phyloP scores from a whole-genome alignment of 2,888 invertebrate genomes.

The Nudaria mundana region DNA sequence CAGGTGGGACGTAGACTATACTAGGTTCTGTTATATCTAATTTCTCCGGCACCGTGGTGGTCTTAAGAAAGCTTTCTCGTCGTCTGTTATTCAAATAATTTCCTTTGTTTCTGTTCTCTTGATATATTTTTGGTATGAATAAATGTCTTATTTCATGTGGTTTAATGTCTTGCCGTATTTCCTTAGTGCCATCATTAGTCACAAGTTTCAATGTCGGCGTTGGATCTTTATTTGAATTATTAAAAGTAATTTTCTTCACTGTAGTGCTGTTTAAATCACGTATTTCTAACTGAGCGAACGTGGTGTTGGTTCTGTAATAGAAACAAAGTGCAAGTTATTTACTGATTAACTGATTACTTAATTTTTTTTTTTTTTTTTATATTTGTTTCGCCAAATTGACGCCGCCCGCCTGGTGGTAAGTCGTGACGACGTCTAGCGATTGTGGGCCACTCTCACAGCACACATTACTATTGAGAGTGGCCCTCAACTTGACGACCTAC shows the following conservation, averaged over 20 bases:
- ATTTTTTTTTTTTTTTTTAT: too few species aligned
- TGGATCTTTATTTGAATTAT: constrained; percentile 64
- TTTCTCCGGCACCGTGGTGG: constrained; percentile 44
- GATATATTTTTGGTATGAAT: constrained; percentile 64
- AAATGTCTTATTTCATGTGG: constrained; percentile 71
- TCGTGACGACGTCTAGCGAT: too few species aligned
- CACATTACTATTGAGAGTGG: too few species aligned
- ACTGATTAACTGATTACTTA: too few species aligned
- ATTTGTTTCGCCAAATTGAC: too few species aligned
- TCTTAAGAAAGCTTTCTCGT: constrained; percentile 51
- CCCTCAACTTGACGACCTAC: too few species aligned
- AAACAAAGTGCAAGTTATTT: too few species aligned
- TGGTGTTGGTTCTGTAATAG: constrained; percentile 69
- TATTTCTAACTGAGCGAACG: constrained; percentile 72
- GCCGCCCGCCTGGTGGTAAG: too few species aligned
- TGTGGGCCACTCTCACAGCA: too few species aligned
- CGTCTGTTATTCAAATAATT: constrained; percentile 67
- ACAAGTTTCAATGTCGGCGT: constrained; percentile 56
- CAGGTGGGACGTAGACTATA: constrained; percentile 70
- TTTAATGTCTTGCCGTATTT: constrained; percentile 65
- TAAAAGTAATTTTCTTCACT: constrained; percentile 65
- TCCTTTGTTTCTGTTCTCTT: constrained; percentile 64
- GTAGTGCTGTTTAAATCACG: constrained; percentile 62
- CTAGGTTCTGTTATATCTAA: constrained; percentile 53
- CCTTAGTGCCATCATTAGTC: constrained; percentile 63